These are phyloP conservation scores for Nymphalis c-album DNA, from an alignment of 2,888 invertebrate genomes.

Conservation along the genomic window DNA sequence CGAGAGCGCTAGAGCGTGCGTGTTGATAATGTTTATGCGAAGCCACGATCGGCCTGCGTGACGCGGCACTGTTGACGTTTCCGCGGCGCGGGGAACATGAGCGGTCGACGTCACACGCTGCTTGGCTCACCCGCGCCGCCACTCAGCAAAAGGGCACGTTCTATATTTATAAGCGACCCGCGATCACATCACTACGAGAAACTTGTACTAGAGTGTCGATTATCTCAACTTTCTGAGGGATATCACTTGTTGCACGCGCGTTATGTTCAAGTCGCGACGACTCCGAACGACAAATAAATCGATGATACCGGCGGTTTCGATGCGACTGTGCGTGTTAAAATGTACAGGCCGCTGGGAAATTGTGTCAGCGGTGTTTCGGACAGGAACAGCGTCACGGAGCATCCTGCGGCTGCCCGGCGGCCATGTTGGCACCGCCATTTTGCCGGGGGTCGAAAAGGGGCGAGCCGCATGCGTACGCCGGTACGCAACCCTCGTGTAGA, in stretches of 20 bases:
- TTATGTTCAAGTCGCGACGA: constrained; percentile 52
- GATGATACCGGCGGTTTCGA: constrained; percentile 61
- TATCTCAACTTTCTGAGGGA: constrained; percentile 56
- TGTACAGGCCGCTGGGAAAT: constrained; percentile 65
- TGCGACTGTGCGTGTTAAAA: constrained; percentile 66
- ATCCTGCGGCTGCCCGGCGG: constrained; percentile 80
- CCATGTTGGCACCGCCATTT: constrained; percentile 82
- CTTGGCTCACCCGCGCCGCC: constrained; percentile 77
- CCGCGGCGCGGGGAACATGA: constrained; percentile 76
- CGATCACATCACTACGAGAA: constrained; percentile 68
- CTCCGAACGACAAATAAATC: constrained; percentile 59
- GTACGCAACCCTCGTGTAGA: constrained; percentile 65
- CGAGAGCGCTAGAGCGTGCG: constrained; percentile 50
- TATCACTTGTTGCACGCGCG: constrained; percentile 80
- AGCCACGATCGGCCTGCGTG: constrained; percentile 58
- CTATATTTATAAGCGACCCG: constrained; percentile 74
- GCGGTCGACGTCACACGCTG: constrained; percentile 72
- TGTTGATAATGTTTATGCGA: constrained; percentile 66
- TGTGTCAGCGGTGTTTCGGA: constrained; percentile 72
- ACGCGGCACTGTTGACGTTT: constrained; percentile 75
- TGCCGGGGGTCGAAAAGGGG: constrained; percentile 74
- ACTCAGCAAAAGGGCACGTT: constrained; percentile 73
- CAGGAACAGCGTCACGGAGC: constrained; percentile 72
- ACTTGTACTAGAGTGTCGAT: constrained; percentile 59
- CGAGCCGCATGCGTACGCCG: constrained; percentile 80